Base-by-base conservation (phyloP, 2,797 vertebrate species). In the Melanotaenia nigrans region DNA sequence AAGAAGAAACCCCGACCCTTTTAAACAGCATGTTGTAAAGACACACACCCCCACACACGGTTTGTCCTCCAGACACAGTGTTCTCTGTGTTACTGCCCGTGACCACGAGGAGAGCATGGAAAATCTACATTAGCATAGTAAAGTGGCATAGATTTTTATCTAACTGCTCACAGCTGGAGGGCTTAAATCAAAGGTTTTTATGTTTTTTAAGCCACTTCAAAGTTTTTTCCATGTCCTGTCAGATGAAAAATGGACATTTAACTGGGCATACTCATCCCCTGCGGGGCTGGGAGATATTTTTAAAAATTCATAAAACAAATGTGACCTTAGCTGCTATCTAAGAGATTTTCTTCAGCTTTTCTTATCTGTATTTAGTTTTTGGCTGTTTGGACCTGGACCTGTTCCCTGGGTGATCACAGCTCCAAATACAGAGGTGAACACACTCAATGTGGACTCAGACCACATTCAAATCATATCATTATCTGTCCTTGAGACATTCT, bases 1-100 rank as follows among this genome's bases (percentile, higher is more conserved):
- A 75, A 76, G 69, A 78, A 73, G n/a, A 78, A 1, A 58, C 25
- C 24, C 40, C 38, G 59, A 71, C 40, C 35, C 49, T 77, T 2
- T 68, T 59, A 73, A 73, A 75, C 66, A 45, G 73, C 1, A 20
- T 68, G 69, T 77, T 78, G 60, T 30, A 38, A 57, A 74, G 14
- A 72, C 30, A 64, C 65, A 40, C 60, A 36, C 12, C 0, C 18
- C 3, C 33, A 60, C 30, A 54, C 33, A 38, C 36, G 38, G 38
- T 1, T 3, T 16, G 38, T 14, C 38, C 38, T 40, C 12, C 38
- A 40, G 38, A 55, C 38, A 62, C 30, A 35, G 28, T 63, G 66
- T 49, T 72, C 57, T 45, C 54, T 76, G 69, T 64, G 79, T 66
- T 73, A 14, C 3, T 22, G 28, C 42, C 36, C 24, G 1, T 62